These are phyloP conservation scores for Azemiops feae DNA, from an alignment of 2,113 vertebrate genomes.

Conservation along the genomic window DNA sequence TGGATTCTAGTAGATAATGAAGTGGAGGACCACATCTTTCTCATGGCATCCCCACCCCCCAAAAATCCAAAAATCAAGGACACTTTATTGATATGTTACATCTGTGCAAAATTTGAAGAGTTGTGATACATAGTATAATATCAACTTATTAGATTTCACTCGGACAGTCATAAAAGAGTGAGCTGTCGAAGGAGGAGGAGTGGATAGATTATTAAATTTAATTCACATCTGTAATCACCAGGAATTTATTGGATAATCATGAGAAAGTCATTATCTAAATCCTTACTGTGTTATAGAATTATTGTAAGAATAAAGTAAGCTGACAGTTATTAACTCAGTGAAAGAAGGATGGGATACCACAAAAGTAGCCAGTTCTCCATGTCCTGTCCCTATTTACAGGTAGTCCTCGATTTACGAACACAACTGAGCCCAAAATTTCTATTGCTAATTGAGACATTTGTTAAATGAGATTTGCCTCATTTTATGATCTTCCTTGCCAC, in stretches of 20 bases:
- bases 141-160: neutral
- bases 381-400: neutral
- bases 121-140: neutral
- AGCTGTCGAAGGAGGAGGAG: neutral
- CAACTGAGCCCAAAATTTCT: neutral
- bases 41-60: neutral
- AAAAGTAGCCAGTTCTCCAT: neutral
- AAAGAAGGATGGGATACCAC: neutral
- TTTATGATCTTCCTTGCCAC: neutral
- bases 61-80: neutral
- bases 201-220: neutral
- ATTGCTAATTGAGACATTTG: neutral
- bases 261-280: neutral
- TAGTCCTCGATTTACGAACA: neutral
- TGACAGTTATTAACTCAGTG: neutral
- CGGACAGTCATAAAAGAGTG: neutral
- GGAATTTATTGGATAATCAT: neutral
- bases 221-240: neutral
- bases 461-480: neutral
- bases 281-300: neutral
- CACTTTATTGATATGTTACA: neutral
- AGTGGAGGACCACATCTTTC: neutral
- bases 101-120: neutral
- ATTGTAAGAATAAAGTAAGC: neutral
- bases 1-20: neutral